Base-by-base conservation (phyloP, 37 sponge, comb jelly and placozoan genomes). In the Dysidea cf. avara region DNA sequence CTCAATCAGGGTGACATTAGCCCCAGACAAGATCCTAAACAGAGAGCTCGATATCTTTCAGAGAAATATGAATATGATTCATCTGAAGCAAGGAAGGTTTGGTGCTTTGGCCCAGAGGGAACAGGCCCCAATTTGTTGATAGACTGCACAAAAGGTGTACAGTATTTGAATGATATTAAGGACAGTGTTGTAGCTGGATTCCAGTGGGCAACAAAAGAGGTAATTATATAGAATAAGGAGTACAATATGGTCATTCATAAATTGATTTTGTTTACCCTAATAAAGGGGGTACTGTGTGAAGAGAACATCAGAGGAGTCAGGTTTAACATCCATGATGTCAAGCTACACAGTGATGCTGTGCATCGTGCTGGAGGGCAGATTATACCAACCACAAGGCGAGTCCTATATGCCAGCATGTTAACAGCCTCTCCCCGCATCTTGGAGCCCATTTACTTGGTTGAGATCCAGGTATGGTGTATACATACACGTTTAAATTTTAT, bases 291-390 rank as follows among this genome's bases (percentile, higher is more conserved):
- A 2, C 53, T 86, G 48, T 86, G 87, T 39, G 87, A 86, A 18
- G 87, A 86, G 48, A 74, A 84, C 57, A 43, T 84, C 46, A 62
- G 87, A 29, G 87, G 81, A 30, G 79, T 86, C 13, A 22, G 81
- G 20, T 74, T 82, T 21, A 82, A 86, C 72, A 77, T 86, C 62
- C 81, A 83, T 36, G 87, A 86, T 51, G 87, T 74, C 16, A 59
- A 53, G 7, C 75, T 86, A 35, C 87, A 86, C 57, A 52, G 65
- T 39, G 87, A 86, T 49, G 68, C 87, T 33, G 61, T 83, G 47
- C 87, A 86, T 72, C 71, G 87, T 22, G 81, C 81, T 50, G 87
- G 81, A 47, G 87, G 87, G 17, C 87, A 86, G 81, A 83, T 86
- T 63, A 80, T 86, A 9, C 87, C 87, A 25, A 83, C 87, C 11